Base-by-base conservation (phyloP, 2,888 invertebrate genomes). In the Drosophila phalerata region DNA sequence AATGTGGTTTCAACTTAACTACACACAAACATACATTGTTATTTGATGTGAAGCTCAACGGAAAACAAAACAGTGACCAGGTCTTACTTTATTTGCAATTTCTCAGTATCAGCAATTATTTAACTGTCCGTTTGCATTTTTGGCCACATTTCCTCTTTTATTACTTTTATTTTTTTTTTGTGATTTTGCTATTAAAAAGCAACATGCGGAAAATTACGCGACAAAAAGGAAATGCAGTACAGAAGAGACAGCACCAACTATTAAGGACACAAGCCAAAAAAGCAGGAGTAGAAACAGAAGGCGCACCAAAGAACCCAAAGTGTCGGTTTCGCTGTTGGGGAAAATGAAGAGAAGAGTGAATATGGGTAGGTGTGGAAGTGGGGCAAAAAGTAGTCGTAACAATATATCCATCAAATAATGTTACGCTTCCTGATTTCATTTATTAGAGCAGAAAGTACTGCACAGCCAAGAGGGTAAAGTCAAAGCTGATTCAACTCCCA, bases 381-480 rank as follows among this genome's bases (percentile, higher is more conserved):
- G 45, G 28, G 45, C 45, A 37, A 25, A 52, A 71, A 70, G 68
- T 52, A 70, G 84, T 88, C 64, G 72, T 70, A 81, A 79, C 88
- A 88, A 89, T 85, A 81, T 89, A 89, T 89, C 88, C 88, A 86
- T 89, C 90, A 89, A 84, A 90, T 83, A 85, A 89, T 80, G 90
- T 89, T 88, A 91, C 90, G 89, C 79, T 91, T 77, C 87, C 88
- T 91, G 91, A 90, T 91, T 91, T 89, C 85, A 91, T 91, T 90
- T 90, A 90, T 90, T 90, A 90, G 90, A 90, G 90, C 91, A 85
- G 90, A 91, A 90, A 90, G 78, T 77, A 78, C 86, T 79, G 71
- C 81, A 78, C 67, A 81, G 64, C 71, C 85, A 75, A 65, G 69
- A 63, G 70, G 66, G 55, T 64, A 73, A 51, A 68, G 48, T 63